Evolutionary conservation across 2,113 vertebrate genomes (phyloP), one percentile per base, ranked within the genome.

Genomic region (Tricholaema leucomelas): DNA sequence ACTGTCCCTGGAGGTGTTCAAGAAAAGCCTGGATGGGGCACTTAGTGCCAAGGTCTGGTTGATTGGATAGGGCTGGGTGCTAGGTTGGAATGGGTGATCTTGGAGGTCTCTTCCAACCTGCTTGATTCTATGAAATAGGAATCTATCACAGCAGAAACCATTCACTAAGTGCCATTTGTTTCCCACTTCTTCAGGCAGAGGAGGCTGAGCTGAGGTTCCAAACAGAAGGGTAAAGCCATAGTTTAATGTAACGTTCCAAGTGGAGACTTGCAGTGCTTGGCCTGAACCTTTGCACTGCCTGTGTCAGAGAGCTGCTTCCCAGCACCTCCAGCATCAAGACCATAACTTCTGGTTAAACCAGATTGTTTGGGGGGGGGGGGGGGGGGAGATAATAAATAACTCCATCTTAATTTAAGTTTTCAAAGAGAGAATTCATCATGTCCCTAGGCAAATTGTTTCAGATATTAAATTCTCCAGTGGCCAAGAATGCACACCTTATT

Each of bases 401-500:
- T 46, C 42, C 60, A 84, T 93, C 90, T 91, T 90, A 90, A 95
- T 66, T 95, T 90, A 90, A 90, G 36, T 87, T 94, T 96, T 95
- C 94, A 96, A 96, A 96, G 92, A 54, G 88, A 88, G 88, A 94
- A 90, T 88, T 94, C 59, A 1, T 85, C 81, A 55, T 91, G 81
- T 88, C 94, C 93, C 42, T 66, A 76, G 93, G 93, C 93, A 96
- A 96, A 96, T 94, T 93, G 88, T 94, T 95, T 94, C 88, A 95
- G 93, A 96, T 95, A 94, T 95, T 96, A 96, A 95, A 90, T 95
- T 88, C 88, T 91, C 91, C 74, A 65, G 81, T 90, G 83, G 90
- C 93, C 93, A 95, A 88, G 85, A 95, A 96, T 91, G 88, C 83
- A 95, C 93, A 95, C 95, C 95, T 95, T 94, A 72, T 90, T 95